A percentile compares a stretch with the other conserved stretches of the same genome.
Conservation (phyloP, 1,140 invertebrate genomes). For the Drosophila athabasca region DNA sequence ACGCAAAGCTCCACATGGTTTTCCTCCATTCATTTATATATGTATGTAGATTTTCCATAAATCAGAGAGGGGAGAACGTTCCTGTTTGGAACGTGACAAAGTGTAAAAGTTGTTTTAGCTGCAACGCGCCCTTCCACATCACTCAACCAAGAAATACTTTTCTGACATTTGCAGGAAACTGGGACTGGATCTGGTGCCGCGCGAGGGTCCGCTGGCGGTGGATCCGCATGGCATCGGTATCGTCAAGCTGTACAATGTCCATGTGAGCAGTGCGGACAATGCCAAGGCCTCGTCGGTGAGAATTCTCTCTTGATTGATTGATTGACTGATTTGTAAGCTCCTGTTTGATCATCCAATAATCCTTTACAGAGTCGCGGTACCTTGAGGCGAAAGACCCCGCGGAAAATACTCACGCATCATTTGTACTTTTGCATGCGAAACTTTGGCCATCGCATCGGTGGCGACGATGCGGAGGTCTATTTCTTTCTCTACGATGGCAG, state of each 20-base stretch:
- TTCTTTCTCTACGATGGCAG: conserved; percentile 93
- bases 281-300: conserved; percentile 90
- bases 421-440: conserved; percentile 94
- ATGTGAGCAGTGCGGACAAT: conserved; percentile 92
- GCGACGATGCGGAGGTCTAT: conserved; percentile 94
- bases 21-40: conserved; percentile 44
- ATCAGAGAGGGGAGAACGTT: conserved; percentile 10
- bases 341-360: too few relatives aligned
- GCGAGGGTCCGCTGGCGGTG: conserved; percentile 93
- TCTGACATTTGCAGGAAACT: conserved; percentile 90
- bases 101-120: conserved; percentile 67
- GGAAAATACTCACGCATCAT: conserved; percentile 91
- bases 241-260: conserved; percentile 94
- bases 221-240: conserved; percentile 94
- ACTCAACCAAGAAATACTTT: conserved; percentile 33
- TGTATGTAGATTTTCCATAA: conserved; percentile 34
- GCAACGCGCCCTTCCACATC: conserved; percentile 33
- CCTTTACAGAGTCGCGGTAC: conserved; percentile 87
- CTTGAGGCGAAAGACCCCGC: conserved; percentile 87
- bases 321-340: background rate
- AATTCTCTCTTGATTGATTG: conserved; percentile 3
- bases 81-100: conserved; percentile 59
- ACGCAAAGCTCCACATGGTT: conserved; percentile 54
- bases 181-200: conserved; percentile 94
- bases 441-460: conserved; percentile 92